phyloP scores from a whole-genome alignment of 1,140 invertebrate genomes.

The Drosophila nasuta region DNA sequence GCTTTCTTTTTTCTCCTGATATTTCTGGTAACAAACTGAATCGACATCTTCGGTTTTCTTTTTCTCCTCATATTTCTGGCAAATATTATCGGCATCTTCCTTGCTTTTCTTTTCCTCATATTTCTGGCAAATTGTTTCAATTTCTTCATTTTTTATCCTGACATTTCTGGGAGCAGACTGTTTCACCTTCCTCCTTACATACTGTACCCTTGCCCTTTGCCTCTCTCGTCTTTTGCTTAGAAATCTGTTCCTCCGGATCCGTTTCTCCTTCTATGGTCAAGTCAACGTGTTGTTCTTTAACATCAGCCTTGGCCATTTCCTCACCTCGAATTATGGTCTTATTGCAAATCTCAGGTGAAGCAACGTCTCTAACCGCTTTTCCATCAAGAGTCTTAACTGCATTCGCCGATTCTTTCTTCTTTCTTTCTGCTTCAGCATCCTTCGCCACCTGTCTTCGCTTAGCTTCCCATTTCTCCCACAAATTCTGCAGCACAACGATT shows the following conservation, averaged over 20 bases:
- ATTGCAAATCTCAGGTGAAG: conserved; percentile 44
- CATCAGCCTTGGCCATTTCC: conserved; percentile 34
- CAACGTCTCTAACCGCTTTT: neutral
- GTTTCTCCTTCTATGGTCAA: conserved; percentile 12
- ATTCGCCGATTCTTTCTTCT: neutral
- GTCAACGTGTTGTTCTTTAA: conserved; percentile 50
- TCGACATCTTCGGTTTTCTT: neutral
- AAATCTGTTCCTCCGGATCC: neutral
- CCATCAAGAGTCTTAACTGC: neutral
- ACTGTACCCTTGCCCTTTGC: neutral
- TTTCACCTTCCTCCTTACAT: neutral
- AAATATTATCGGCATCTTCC: too few species aligned
- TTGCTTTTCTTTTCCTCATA: too few species aligned
- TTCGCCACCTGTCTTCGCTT: conserved; percentile 4
- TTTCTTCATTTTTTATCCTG: too few species aligned
- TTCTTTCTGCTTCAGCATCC: conserved; percentile 4
- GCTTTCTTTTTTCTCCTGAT: neutral
- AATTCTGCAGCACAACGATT: neutral
- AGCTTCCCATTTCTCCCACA: neutral
- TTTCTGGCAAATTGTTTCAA: too few species aligned
- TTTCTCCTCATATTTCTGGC: neutral
- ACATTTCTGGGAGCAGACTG: neutral
- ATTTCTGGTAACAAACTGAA: neutral
- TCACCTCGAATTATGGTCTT: conserved; percentile 58
- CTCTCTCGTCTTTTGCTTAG: neutral